phyloP scores from a whole-genome alignment of 2,113 vertebrate genomes.

The Carassius gibelio region DNA sequence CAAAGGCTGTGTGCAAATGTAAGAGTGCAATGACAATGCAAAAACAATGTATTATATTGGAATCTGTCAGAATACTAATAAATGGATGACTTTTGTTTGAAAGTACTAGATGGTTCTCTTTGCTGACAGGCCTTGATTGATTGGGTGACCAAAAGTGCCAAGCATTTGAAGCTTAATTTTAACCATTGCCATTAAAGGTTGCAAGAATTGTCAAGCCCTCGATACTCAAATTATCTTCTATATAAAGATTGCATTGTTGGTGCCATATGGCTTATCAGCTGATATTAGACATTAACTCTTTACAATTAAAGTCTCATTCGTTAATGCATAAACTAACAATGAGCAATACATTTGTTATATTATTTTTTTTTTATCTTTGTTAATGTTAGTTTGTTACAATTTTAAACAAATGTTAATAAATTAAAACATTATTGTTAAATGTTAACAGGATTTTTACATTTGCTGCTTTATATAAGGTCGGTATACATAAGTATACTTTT shows the following conservation, averaged over 20 bases:
- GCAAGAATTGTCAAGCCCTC: neutral
- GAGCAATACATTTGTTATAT: too few relatives aligned
- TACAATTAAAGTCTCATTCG: too few relatives aligned
- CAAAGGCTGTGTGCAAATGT: conserved; percentile 9
- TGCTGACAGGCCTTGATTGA: neutral
- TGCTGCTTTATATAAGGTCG: too few relatives aligned
- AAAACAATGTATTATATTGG: neutral
- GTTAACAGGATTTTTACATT: too few relatives aligned
- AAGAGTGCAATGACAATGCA: neutral
- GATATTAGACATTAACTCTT: too few relatives aligned
- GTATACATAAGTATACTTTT: too few relatives aligned
- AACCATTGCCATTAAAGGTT: neutral
- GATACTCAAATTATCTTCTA: neutral
- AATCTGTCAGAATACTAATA: neutral
- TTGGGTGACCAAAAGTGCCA: neutral
- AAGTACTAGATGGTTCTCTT: neutral
- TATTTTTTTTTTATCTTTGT: too few relatives aligned
- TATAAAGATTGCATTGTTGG: neutral
- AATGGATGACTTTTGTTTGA: neutral
- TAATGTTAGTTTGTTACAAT: too few relatives aligned
- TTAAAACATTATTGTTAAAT: too few relatives aligned
- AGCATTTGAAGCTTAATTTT: neutral
- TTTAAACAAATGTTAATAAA: too few relatives aligned
- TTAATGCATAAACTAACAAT: too few relatives aligned
- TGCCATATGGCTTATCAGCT: neutral